Percentiles rank a stretch among this genome's conserved stretches.
These are phyloP conservation scores for Spodoptera litura DNA, from an alignment of 1,140 invertebrate species.

Conservation along the genomic window DNA sequence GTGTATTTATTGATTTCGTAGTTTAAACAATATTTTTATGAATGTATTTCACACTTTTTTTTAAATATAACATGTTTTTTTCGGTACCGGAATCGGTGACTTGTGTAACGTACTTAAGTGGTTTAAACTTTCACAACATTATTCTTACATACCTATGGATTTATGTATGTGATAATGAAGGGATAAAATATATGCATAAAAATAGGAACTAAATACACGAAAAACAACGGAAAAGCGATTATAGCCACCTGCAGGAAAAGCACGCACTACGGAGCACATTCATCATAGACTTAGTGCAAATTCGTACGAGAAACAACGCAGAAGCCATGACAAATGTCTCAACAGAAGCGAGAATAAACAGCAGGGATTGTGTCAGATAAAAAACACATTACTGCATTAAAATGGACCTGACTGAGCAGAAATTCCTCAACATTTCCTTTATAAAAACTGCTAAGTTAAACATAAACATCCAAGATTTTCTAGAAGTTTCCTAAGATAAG, in stretches of 20 bases:
- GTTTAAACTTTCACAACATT: too few species aligned
- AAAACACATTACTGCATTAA: not conserved
- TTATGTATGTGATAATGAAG: too few species aligned
- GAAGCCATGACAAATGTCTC: constrained; percentile 12
- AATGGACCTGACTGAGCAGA: not conserved
- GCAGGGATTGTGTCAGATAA: not conserved
- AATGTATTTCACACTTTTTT: too few species aligned
- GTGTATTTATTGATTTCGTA: too few species aligned
- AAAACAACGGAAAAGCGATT: too few species aligned
- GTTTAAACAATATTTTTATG: too few species aligned
- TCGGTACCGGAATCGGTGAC: too few species aligned
- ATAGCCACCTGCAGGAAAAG: not conserved
- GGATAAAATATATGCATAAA: too few species aligned
- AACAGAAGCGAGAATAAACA: not conserved
- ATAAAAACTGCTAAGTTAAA: constrained; percentile 17
- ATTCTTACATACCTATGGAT: too few species aligned
- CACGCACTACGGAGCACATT: not conserved
- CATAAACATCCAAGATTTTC: constrained; percentile 39
- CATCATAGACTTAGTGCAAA: constrained; percentile 2
- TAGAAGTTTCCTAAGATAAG: constrained; percentile 33
- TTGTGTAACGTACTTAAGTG: too few species aligned
- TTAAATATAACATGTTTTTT: too few species aligned
- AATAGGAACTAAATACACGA: too few species aligned
- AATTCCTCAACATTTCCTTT: not conserved
- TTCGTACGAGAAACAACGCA: constrained; percentile 1